Conservation (phyloP, 2,113 vertebrate genomes). For the Bufo bufo region DNA sequence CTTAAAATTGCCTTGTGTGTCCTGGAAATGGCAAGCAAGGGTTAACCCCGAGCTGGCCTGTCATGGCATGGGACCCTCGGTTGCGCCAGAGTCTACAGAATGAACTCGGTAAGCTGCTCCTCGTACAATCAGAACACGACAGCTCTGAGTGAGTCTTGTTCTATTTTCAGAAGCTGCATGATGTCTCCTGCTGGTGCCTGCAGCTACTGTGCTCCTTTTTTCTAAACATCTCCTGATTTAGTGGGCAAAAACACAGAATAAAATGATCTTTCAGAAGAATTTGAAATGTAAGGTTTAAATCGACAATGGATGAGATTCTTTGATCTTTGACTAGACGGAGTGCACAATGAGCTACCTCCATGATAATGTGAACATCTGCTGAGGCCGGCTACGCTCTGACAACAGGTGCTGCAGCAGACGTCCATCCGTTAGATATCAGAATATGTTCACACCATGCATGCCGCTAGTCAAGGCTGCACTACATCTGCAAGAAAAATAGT, state of each 20-base stretch:
- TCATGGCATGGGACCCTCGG: slow-evolving; percentile 1
- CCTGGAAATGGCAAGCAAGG: background rate
- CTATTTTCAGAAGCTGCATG: slow-evolving; percentile 45
- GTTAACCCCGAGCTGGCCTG: background rate
- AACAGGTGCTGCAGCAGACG: background rate
- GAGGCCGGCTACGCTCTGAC: background rate
- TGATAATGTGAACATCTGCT: background rate
- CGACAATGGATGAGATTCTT: background rate
- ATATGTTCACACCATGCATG: no score
- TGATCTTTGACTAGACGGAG: slow-evolving; percentile 3
- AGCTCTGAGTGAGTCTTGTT: background rate
- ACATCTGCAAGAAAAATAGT: background rate
- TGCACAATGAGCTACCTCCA: background rate
- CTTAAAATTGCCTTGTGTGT: background rate
- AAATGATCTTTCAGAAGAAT: slow-evolving; percentile 18
- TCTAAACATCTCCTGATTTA: background rate
- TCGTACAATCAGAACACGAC: slow-evolving; percentile 34
- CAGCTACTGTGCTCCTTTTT: slow-evolving; percentile 11
- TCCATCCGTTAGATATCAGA: background rate
- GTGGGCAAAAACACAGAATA: slow-evolving; percentile 8
- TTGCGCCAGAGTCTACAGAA: slow-evolving; percentile 30
- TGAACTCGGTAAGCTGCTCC: background rate
- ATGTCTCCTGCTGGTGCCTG: slow-evolving; percentile 37
- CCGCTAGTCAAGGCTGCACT: background rate
- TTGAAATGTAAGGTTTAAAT: slow-evolving; percentile 3